These are phyloP conservation scores for Amyelois transitella DNA, from an alignment of 1,140 invertebrate species.

Conservation along the genomic window DNA sequence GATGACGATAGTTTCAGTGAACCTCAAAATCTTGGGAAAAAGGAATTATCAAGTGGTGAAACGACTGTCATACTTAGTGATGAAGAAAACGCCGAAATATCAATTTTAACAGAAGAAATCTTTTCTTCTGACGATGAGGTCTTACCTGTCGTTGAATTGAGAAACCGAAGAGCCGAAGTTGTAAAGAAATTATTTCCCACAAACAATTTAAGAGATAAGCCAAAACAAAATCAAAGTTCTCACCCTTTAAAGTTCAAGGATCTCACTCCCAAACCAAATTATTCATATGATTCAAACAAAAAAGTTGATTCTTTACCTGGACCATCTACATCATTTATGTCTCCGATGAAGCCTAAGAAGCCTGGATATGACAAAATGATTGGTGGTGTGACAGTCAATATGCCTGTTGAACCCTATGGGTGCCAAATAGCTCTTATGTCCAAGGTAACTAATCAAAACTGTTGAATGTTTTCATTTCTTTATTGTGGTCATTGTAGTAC, in stretches of 20 bases:
- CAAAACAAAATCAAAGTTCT: not conserved
- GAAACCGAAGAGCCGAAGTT: slow-evolving; percentile 15
- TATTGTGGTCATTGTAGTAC: too few relatives aligned
- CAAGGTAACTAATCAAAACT: slow-evolving; percentile 47
- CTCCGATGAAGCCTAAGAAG: slow-evolving; percentile 10
- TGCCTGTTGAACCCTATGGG: slow-evolving; percentile 52
- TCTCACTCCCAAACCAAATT: not conserved
- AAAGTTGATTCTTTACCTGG: not conserved
- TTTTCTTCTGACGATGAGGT: slow-evolving; percentile 26
- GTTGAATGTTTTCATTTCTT: too few relatives aligned
- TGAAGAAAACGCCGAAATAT: slow-evolving; percentile 11
- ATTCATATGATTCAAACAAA: not conserved
- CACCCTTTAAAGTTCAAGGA: not conserved
- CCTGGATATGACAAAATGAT: slow-evolving; percentile 34
- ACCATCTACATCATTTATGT: not conserved
- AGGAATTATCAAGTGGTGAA: slow-evolving; percentile 3
- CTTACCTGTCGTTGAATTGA: slow-evolving; percentile 13
- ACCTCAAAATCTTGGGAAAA: not conserved
- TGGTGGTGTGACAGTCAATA: slow-evolving; percentile 38
- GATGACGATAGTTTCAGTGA: slow-evolving; percentile 40
- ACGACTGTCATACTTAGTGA: slow-evolving; percentile 22
- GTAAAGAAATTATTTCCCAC: slow-evolving; percentile 37
- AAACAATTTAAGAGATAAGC: not conserved
- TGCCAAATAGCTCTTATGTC: slow-evolving; percentile 55
- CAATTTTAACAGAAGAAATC: slow-evolving; percentile 2